Percentiles rank a stretch among this genome's conserved stretches.
These are phyloP conservation scores for Drosophila virilis DNA, from an alignment of 1,140 invertebrate species.

Conservation along the genomic window DNA sequence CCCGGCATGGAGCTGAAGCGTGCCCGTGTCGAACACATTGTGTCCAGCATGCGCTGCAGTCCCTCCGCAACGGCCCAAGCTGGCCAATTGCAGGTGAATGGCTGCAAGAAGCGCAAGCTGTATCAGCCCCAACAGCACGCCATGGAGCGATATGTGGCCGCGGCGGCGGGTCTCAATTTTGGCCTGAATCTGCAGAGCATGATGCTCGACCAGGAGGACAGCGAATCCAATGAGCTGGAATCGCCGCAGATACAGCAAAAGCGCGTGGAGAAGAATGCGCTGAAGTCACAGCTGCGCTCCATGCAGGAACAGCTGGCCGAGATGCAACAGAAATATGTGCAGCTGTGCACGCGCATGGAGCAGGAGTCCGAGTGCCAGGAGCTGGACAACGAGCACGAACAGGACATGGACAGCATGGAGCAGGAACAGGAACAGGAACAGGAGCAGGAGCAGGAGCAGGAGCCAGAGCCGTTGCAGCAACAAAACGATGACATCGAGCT, in stretches of 20 bases:
- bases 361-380: conserved; percentile 90
- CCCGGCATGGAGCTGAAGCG: conserved; percentile 91
- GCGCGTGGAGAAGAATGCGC: conserved; percentile 92
- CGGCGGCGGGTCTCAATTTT: conserved; percentile 85
- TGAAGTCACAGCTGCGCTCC: conserved; percentile 93
- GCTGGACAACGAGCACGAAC: conserved; percentile 88
- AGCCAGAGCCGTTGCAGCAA: conserved; percentile 85
- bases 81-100: conserved; percentile 90
- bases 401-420: conserved; percentile 88
- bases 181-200: conserved; percentile 84
- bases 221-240: conserved; percentile 90
- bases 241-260: conserved; percentile 91
- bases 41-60: conserved; percentile 95
- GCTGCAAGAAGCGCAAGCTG: conserved; percentile 98
- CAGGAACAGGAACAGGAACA: conserved; percentile 89
- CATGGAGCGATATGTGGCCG: conserved; percentile 88
- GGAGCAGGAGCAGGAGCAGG: conserved; percentile 88
- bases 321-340: conserved; percentile 96
- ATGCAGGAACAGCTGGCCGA: conserved; percentile 95
- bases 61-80: conserved; percentile 88
- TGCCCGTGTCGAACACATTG: conserved; percentile 96
- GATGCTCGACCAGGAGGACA: conserved; percentile 88
- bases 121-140: conserved; percentile 97
- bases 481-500: conserved; percentile 86
- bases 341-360: conserved; percentile 93